phyloP scores from a whole-genome alignment of 2,113 vertebrate species.

The Psophia crepitans region DNA sequence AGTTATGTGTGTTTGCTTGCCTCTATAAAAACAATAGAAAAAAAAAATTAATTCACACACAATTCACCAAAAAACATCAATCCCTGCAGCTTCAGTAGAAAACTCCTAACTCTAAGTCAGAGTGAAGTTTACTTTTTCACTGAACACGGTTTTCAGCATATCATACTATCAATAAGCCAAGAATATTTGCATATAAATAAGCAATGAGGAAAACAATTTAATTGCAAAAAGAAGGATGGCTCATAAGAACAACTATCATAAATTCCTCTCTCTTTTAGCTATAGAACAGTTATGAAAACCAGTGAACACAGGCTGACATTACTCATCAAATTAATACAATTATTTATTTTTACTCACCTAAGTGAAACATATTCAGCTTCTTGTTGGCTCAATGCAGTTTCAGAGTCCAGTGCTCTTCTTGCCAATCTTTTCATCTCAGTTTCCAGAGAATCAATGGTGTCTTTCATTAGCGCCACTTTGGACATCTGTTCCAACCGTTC shows the following conservation, averaged over 20 bases:
- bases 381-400: slow-evolving; percentile 73
- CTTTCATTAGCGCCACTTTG: slow-evolving; percentile 73
- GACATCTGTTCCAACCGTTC: slow-evolving; percentile 77
- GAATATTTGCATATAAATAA: slow-evolving; percentile 7
- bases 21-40: background rate
- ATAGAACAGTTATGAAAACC: background rate
- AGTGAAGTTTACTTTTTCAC: background rate
- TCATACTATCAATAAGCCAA: background rate
- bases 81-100: background rate
- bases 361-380: slow-evolving; percentile 76
- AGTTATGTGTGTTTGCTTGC: background rate
- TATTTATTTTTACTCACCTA: slow-evolving; percentile 67
- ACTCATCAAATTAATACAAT: background rate
- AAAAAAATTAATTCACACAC: background rate
- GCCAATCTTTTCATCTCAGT: slow-evolving; percentile 75
- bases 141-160: background rate
- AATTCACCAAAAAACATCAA: background rate
- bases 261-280: background rate
- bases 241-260: background rate
- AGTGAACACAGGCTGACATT: background rate
- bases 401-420: slow-evolving; percentile 68
- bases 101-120: background rate
- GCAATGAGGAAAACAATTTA: background rate
- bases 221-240: background rate
- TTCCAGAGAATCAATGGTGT: slow-evolving; percentile 74